A percentile compares a stretch with the other conserved stretches of the same genome.
phyloP scores from a whole-genome alignment of 2,888 invertebrate species.

The Hedychridium roseum region DNA sequence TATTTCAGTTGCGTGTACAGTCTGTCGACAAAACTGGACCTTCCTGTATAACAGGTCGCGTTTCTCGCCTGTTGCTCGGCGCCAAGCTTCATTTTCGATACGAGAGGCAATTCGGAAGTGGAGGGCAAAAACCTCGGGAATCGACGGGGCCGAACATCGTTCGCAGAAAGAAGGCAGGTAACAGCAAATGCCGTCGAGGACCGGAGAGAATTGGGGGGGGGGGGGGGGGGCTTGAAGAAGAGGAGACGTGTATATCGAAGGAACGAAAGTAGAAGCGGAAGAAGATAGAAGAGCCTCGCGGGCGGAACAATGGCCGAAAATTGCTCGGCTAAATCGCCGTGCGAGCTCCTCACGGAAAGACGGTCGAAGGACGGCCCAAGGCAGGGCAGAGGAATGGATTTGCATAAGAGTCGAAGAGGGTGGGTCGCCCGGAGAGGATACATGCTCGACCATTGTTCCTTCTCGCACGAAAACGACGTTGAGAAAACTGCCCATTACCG shows the following conservation, averaged over 20 bases:
- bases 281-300: slow-evolving; percentile 18
- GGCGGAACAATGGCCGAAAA: slow-evolving; percentile 40
- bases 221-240: too few species aligned
- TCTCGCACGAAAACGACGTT: slow-evolving; percentile 4
- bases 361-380: background rate
- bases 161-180: background rate
- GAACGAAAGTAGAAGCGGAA: slow-evolving; percentile 14
- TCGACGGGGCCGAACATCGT: too few species aligned
- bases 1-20: too few species aligned
- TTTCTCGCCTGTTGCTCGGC: too few species aligned
- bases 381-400: slow-evolving; percentile 23
- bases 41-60: too few species aligned
- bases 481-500: too few species aligned
- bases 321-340: slow-evolving; percentile 28
- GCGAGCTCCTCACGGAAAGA: slow-evolving; percentile 12
- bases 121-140: too few species aligned
- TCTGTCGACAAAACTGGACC: too few species aligned
- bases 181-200: slow-evolving; percentile 1
- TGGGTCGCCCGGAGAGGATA: too few species aligned
- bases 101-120: too few species aligned
- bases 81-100: too few species aligned
- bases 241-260: background rate
- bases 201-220: background rate
- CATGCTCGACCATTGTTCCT: slow-evolving; percentile 28
- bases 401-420: slow-evolving; percentile 23